A percentile compares a stretch with the other conserved stretches of the same genome.
These are phyloP conservation scores for Anomalospiza imberbis DNA, from an alignment of 2,797 vertebrate genomes.

Conservation along the genomic window DNA sequence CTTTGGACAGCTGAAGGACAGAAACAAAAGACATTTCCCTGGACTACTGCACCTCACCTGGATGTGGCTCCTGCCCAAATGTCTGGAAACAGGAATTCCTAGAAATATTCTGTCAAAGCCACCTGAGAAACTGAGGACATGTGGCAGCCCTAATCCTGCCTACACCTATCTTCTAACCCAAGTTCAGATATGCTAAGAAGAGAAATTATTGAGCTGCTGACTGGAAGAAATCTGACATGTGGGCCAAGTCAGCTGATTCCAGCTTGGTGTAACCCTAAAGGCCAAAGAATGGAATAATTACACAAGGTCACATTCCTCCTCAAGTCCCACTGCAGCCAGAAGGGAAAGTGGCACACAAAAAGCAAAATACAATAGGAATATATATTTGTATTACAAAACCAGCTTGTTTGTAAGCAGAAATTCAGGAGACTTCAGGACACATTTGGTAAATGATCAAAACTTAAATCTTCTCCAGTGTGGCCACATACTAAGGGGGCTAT, in stretches of 20 bases:
- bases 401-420: background rate
- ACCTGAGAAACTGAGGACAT: background rate
- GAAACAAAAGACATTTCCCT: background rate
- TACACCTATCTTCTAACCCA: background rate
- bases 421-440: background rate
- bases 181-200: background rate
- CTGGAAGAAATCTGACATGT: background rate
- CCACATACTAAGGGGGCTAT: background rate
- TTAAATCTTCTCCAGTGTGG: background rate
- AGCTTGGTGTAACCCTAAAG: background rate
- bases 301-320: background rate
- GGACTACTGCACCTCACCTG: background rate
- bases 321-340: background rate
- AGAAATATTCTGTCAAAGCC: background rate
- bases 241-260: background rate
- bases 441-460: background rate
- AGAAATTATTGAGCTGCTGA: background rate
- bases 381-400: background rate
- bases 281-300: background rate
- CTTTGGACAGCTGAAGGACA: background rate
- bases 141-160: background rate
- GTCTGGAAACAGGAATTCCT: background rate
- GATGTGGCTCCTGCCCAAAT: background rate
- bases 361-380: background rate
- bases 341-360: background rate